phyloP scores from a whole-genome alignment of 2,797 vertebrate genomes.

The Taenioides sp. region DNA sequence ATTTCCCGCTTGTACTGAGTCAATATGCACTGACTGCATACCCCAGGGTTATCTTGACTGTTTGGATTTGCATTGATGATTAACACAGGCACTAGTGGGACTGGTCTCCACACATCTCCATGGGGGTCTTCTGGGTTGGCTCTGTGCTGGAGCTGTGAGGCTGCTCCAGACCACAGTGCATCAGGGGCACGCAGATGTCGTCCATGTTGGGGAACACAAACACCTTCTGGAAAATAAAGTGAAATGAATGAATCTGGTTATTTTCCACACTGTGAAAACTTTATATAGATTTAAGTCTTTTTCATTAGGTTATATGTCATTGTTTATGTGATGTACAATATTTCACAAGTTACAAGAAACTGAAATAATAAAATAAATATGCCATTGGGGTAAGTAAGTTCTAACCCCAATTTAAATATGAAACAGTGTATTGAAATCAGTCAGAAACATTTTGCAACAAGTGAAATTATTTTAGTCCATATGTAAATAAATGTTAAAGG shows the following conservation, averaged over 20 bases:
- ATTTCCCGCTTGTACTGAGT: not conserved
- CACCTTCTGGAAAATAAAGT: conserved; percentile 79
- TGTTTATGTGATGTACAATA: not conserved
- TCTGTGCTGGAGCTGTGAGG: conserved; percentile 61
- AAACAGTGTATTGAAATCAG: no score
- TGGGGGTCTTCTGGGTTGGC: conserved; percentile 53
- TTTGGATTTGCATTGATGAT: conserved; percentile 6
- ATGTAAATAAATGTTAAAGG: no score
- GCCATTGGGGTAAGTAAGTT: no score
- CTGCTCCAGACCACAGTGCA: conserved; percentile 74
- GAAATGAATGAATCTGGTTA: not conserved
- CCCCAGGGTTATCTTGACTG: not conserved
- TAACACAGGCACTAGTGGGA: conserved; percentile 58
- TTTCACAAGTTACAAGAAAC: not conserved
- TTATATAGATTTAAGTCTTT: not conserved
- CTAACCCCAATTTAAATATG: no score
- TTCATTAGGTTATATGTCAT: not conserved
- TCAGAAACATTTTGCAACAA: no score
- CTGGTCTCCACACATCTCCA: conserved; percentile 38
- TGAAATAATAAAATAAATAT: not conserved
- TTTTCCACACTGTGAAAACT: not conserved
- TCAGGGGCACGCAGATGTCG: conserved; percentile 86
- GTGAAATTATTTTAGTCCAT: no score
- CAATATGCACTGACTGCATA: conserved; percentile 1
- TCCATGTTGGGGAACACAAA: conserved; percentile 94